Evolutionary conservation across 2,888 invertebrate species (phyloP).

Genomic region (Bellardia pandia): DNA sequence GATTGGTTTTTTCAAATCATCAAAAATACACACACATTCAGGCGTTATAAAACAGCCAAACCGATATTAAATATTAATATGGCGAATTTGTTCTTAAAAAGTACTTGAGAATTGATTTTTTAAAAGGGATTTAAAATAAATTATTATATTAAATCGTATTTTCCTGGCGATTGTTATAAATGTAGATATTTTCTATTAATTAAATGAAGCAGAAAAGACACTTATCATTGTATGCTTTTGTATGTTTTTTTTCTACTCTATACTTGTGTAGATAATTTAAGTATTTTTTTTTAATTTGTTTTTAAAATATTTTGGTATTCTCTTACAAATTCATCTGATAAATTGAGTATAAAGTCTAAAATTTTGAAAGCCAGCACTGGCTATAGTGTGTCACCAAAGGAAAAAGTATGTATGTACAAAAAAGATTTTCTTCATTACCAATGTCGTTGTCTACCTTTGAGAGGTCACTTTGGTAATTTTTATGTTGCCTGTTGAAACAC

Average conservation of each 20-base stretch:
- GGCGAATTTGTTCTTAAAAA: neutral
- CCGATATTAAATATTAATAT: neutral
- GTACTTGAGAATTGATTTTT: neutral
- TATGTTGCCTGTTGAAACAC: constrained; percentile 32
- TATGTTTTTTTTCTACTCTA: neutral
- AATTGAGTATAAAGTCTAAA: neutral
- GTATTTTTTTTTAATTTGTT: neutral
- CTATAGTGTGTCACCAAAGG: neutral
- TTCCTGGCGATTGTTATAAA: too few relatives aligned
- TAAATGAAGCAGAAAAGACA: constrained; percentile 35
- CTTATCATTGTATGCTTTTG: neutral
- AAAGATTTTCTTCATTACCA: constrained; percentile 41
- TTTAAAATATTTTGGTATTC: neutral
- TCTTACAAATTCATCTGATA: neutral
- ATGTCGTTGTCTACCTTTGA: constrained; percentile 41
- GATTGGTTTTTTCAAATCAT: too few relatives aligned
- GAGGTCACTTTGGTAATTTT: constrained; percentile 36
- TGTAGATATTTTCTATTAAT: neutral
- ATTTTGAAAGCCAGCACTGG: neutral
- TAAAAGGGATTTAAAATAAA: neutral
- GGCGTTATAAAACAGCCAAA: neutral
- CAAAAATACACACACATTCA: neutral
- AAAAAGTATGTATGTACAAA: neutral
- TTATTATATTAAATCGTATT: neutral
- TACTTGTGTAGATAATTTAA: neutral